A percentile compares a stretch with the other conserved stretches of the same genome.
Evolutionary conservation across 2,797 vertebrate genomes (phyloP).

Genomic region (Sarcophilus harrisii): DNA sequence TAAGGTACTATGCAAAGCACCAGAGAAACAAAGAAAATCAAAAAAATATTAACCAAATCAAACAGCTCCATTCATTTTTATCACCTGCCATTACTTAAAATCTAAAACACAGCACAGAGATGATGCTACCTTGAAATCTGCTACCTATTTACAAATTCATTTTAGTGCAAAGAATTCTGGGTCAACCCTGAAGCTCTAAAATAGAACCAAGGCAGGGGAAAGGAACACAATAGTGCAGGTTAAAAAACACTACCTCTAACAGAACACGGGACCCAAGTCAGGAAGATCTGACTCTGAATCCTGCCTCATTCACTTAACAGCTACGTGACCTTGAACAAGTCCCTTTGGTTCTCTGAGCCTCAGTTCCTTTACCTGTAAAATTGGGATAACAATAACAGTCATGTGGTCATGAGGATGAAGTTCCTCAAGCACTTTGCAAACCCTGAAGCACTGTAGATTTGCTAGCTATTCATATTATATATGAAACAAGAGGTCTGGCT

Average conservation of each 20-base stretch:
- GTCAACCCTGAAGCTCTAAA: neutral
- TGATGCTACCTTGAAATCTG: neutral
- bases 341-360: neutral
- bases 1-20: neutral
- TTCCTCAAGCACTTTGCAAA: neutral
- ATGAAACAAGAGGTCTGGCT: neutral
- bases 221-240: neutral
- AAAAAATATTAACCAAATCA: constrained; percentile 7
- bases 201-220: neutral
- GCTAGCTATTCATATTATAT: constrained; percentile 4
- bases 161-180: neutral
- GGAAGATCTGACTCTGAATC: neutral
- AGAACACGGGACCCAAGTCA: neutral
- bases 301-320: neutral
- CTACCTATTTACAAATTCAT: neutral
- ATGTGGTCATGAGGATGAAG: neutral
- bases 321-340: neutral
- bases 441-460: constrained; percentile 21
- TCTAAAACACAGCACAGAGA: neutral
- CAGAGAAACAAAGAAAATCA: neutral
- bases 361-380: neutral
- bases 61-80: constrained; percentile 19
- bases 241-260: neutral
- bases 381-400: neutral
- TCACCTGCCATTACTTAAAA: neutral